Percentiles rank a stretch among this genome's conserved stretches.
phyloP scores from a whole-genome alignment of 2,888 invertebrate species.

The Brachyopa scutellaris region DNA sequence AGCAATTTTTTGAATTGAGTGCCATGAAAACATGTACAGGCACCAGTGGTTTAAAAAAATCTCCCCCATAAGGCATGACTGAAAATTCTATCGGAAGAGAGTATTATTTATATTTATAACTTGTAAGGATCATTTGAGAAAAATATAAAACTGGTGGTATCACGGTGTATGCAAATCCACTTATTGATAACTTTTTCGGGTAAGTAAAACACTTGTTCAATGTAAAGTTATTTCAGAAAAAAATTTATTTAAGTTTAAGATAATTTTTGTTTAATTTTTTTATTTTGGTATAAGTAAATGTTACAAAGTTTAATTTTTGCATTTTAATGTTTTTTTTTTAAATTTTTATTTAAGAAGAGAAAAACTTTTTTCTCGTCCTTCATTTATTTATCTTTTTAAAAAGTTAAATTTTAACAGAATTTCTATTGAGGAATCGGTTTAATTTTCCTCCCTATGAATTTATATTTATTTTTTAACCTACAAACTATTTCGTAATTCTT shows the following conservation, averaged over 20 bases:
- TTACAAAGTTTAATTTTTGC: slow-evolving; percentile 74
- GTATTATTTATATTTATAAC: no score
- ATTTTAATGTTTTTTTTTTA: slow-evolving; percentile 68
- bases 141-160: no score
- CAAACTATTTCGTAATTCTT: slow-evolving; percentile 65
- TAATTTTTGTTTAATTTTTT: slow-evolving; percentile 69
- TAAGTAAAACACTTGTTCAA: slow-evolving; percentile 51
- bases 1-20: no score
- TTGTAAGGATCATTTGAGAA: no score
- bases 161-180: no score
- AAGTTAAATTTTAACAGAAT: slow-evolving; percentile 73
- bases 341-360: slow-evolving; percentile 72
- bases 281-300: slow-evolving; percentile 73
- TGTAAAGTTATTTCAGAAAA: slow-evolving; percentile 79
- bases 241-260: slow-evolving; percentile 77
- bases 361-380: slow-evolving; percentile 43
- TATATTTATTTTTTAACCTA: slow-evolving; percentile 72
- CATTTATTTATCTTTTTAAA: slow-evolving; percentile 33
- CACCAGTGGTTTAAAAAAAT: no score
- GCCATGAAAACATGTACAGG: no score
- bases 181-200: no score
- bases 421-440: slow-evolving; percentile 56
- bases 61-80: no score
- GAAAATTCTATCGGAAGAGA: no score
- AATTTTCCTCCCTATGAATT: slow-evolving; percentile 42